Evolutionary conservation across 2,113 vertebrate species (phyloP), one percentile per base, ranked within the genome.

Genomic region (Semicossyphus pulcher): DNA sequence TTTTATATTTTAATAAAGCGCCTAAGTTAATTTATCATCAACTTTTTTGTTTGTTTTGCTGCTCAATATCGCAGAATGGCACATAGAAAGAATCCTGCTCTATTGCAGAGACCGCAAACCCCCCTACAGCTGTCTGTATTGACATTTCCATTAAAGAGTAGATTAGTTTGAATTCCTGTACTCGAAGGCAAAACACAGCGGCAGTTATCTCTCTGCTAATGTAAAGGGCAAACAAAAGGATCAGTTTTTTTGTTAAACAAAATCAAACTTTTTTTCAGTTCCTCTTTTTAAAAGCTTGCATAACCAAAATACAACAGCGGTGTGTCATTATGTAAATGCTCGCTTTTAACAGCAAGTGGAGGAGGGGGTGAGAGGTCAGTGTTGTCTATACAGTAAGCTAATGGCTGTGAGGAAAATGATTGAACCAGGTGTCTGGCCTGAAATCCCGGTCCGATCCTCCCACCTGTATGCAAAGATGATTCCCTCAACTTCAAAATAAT

Each of bases 321-420:
- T 20, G 48, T 76, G 62, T 77, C 23, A 66, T 87, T 62, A 81
- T 80, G 72, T 52, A 77, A 83, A 79, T 78, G 56, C 45, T 12
- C 3, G 2, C 61, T 83, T 77, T 80, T 86, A 82, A 73, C 31
- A 21, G 58, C 48, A 74, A 78, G 73, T 26, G 47, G 23, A 85
- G 32, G 36, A 68, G 44, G 45, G 44, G 52, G 48, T 72, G 45
- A 66, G 61, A 73, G 47, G 71, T 72, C 72, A 62, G 39, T 39
- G 25, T 42, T 41, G 44, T 75, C 36, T 68, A 26, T 57, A 64
- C 23, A 29, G 61, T 47, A 44, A 72, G 53, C 37, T 74, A 75
- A 78, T 60, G 52, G 48, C 49, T 63, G 59, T 18, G 23, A 80
- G 48, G 18, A 59, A 62, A 81, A 39, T 31, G 4, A 70, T 42